These are phyloP conservation scores for Otus scops DNA, from an alignment of 2,797 vertebrate species.

Conservation along the genomic window DNA sequence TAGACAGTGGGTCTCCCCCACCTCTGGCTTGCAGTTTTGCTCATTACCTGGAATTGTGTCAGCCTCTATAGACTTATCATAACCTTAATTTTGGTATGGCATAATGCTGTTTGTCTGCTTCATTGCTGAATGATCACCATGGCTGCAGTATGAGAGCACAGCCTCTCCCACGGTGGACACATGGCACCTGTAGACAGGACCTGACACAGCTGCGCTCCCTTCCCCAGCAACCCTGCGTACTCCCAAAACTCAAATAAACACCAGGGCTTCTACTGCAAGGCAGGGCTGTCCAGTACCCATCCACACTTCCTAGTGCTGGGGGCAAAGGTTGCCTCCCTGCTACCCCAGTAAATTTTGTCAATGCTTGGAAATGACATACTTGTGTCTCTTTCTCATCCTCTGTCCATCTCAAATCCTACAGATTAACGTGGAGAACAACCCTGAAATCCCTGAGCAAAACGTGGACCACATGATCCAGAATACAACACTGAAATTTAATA, in stretches of 20 bases:
- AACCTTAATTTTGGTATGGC: not conserved
- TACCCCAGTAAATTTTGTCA: not conserved
- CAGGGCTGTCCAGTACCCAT: not conserved
- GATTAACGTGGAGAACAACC: not conserved
- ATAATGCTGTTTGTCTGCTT: not conserved
- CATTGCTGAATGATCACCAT: rapidly evolving
- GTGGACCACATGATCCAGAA: not conserved
- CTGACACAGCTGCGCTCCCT: not conserved
- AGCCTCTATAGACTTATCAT: not conserved
- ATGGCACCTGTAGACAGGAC: not conserved
- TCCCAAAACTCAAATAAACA: rapidly evolving
- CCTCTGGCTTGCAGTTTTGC: not conserved
- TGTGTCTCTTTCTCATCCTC: not conserved
- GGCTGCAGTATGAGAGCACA: not conserved
- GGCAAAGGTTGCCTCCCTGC: rapidly evolving
- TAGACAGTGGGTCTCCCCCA: not conserved
- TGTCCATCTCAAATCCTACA: not conserved
- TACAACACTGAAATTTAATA: not conserved
- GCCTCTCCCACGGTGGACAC: rapidly evolving
- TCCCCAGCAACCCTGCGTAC: rapidly evolving
- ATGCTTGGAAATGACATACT: not conserved
- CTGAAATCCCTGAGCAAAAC: not conserved
- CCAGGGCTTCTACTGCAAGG: not conserved
- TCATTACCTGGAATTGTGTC: not conserved
- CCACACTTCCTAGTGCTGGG: rapidly evolving